Percentiles rank a stretch among this genome's conserved stretches.
Evolutionary conservation across 2,888 invertebrate genomes (phyloP).

Genomic region (Oligia fasciuncula): DNA sequence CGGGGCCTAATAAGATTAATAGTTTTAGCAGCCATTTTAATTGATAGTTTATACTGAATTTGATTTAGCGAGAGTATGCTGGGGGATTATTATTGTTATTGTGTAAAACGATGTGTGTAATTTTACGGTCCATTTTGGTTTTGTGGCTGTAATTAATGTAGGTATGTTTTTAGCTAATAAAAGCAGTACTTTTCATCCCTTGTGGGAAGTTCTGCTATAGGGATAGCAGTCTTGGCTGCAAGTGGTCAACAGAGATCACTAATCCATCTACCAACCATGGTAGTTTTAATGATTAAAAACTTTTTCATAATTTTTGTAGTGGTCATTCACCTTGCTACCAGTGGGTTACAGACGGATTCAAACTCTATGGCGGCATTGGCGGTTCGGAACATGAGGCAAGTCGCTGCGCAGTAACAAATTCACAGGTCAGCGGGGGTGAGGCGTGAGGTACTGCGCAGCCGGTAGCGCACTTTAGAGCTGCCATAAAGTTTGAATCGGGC

Average conservation of each 20-base stretch:
- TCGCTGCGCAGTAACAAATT: not conserved
- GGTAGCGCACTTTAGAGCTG: not conserved
- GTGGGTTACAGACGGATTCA: not conserved
- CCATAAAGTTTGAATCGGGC: not conserved
- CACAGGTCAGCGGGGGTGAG: not conserved
- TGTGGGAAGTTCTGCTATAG: no score
- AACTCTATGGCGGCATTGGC: not conserved
- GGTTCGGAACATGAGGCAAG: not conserved
- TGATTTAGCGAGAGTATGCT: constrained; percentile 52
- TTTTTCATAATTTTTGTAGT: not conserved
- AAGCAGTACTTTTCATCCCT: not conserved
- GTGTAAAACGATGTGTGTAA: not conserved
- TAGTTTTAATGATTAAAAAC: not conserved
- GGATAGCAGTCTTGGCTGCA: not conserved
- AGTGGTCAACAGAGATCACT: not conserved
- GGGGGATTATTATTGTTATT: constrained; percentile 24
- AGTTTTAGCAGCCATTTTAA: constrained; percentile 57
- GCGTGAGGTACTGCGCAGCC: not conserved
- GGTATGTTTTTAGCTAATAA: not conserved
- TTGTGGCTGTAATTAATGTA: not conserved
- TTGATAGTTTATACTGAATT: constrained; percentile 55
- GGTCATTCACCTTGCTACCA: not conserved
- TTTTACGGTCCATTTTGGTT: not conserved
- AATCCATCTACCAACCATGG: not conserved
- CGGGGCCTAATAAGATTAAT: constrained; percentile 59